Evolutionary conservation across 2,888 invertebrate species (phyloP).

Genomic region (Platycheirus rosarum): DNA sequence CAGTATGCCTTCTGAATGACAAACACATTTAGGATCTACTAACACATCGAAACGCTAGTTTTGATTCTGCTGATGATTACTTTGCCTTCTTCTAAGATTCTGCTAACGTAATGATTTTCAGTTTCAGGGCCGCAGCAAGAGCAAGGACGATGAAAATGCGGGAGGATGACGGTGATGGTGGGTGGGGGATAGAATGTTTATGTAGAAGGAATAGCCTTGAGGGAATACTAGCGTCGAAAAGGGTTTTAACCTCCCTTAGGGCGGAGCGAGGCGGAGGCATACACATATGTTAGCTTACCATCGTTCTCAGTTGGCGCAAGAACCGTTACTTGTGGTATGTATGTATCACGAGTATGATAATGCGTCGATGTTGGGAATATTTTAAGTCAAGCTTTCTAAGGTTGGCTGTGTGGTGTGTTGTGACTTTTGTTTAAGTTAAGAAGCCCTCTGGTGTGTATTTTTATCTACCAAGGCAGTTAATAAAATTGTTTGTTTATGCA

Average conservation of each 20-base stretch:
- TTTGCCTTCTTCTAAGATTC: slow-evolving; percentile 33
- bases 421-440: background rate
- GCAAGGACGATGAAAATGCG: slow-evolving; percentile 1
- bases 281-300: slow-evolving; percentile 9
- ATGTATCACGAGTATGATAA: background rate
- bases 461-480: background rate
- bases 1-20: background rate
- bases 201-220: background rate
- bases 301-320: background rate
- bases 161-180: background rate
- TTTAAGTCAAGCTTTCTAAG: background rate
- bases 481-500: background rate
- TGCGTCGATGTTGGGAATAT: background rate
- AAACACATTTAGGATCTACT: background rate
- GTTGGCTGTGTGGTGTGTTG: background rate
- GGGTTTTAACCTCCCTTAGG: slow-evolving; percentile 14
- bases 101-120: slow-evolving; percentile 32
- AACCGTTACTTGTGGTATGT: slow-evolving; percentile 7
- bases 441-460: background rate
- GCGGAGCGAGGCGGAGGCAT: background rate
- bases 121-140: slow-evolving; percentile 4
- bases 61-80: slow-evolving; percentile 38
- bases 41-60: background rate
- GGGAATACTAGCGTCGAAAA: slow-evolving; percentile 2
- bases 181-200: background rate